phyloP scores from a whole-genome alignment of 2,113 vertebrate genomes.

The Sciurus niger region DNA sequence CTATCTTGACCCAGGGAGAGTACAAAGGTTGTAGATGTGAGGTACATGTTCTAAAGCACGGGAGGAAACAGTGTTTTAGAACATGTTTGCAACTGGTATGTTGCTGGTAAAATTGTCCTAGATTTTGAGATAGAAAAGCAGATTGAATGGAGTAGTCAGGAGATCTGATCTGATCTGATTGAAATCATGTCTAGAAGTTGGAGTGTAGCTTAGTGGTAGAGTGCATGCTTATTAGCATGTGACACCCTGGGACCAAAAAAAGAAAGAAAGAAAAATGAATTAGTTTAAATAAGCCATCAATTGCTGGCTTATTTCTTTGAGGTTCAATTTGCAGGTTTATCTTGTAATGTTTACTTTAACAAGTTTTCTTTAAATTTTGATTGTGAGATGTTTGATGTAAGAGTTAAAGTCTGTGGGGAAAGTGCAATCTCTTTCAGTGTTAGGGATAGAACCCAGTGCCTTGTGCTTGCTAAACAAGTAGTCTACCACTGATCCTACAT shows the following conservation, averaged over 20 bases:
- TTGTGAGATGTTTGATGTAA: constrained; percentile 38
- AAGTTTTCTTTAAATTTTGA: constrained; percentile 34
- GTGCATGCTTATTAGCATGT: too few relatives aligned
- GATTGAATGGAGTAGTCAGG: not conserved
- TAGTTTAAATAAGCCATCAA: not conserved
- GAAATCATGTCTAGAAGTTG: not conserved
- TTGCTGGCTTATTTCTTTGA: constrained; percentile 25
- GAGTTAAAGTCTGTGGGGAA: constrained; percentile 28
- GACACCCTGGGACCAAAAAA: not conserved
- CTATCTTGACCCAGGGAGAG: not conserved
- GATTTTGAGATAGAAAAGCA: constrained; percentile 27
- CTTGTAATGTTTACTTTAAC: constrained; percentile 54
- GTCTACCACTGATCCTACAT: too few relatives aligned
- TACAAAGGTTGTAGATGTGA: not conserved
- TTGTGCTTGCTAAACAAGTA: too few relatives aligned
- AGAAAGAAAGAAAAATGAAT: not conserved
- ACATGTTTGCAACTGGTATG: not conserved
- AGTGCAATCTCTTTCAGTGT: too few relatives aligned
- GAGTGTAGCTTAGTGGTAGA: too few relatives aligned
- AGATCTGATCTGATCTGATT: not conserved
- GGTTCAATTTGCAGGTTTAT: constrained; percentile 6
- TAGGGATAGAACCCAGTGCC: too few relatives aligned
- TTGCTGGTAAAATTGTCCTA: not conserved
- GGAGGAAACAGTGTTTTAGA: constrained; percentile 4
- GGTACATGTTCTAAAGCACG: not conserved